Conservation (phyloP, 2,113 vertebrate species). For the Neolamprologus sp. region DNA sequence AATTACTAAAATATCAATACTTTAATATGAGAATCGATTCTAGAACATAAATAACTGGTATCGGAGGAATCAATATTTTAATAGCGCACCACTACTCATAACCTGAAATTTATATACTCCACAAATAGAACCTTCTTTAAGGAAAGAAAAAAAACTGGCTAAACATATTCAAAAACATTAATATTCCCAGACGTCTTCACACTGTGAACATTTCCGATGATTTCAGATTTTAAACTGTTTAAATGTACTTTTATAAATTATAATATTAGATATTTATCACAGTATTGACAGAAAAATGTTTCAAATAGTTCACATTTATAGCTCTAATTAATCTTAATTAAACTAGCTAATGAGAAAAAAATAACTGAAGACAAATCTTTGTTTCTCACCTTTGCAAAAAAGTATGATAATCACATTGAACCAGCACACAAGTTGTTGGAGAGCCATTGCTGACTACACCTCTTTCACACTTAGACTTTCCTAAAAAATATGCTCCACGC, state of each 20-base stretch:
- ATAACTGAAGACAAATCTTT: background rate
- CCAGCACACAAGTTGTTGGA: background rate
- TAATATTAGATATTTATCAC: no score
- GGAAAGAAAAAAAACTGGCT: background rate
- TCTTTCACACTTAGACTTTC: background rate
- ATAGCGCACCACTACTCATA: background rate
- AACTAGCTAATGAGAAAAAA: background rate
- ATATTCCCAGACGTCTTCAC: no score
- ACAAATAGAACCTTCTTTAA: background rate
- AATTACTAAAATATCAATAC: background rate
- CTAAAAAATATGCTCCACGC: background rate
- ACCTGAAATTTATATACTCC: background rate
- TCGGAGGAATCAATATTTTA: background rate
- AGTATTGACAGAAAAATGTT: no score
- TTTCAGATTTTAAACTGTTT: no score
- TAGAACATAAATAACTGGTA: background rate
- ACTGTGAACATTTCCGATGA: no score
- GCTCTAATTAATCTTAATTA: background rate
- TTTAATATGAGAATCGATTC: background rate
- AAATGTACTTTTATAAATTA: no score
- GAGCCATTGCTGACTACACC: background rate
- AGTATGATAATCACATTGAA: background rate
- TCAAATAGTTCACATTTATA: background rate
- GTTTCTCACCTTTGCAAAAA: background rate
- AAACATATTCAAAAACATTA: background rate